A percentile compares a stretch with the other conserved stretches of the same genome.
Evolutionary conservation across 2,797 vertebrate genomes (phyloP).

Genomic region (Spizella passerina): DNA sequence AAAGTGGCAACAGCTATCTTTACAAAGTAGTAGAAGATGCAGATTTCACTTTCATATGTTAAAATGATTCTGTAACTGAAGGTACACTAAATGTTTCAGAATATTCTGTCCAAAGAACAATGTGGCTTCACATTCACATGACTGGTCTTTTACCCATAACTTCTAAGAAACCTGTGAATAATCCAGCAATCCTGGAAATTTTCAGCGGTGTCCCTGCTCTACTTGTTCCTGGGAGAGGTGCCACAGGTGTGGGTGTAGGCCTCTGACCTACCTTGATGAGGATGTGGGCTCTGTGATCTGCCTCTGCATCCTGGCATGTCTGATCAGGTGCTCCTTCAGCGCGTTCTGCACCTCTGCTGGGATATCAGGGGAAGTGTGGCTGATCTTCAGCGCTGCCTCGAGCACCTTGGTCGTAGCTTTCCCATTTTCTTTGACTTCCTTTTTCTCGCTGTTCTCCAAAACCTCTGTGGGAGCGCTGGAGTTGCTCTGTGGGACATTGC

Average conservation of each 20-base stretch:
- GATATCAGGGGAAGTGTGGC: conserved; percentile 98
- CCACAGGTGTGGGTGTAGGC: not conserved
- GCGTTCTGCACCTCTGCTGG: conserved; percentile 95
- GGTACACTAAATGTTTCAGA: not conserved
- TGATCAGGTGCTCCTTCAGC: conserved; percentile 88
- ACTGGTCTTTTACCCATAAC: not conserved
- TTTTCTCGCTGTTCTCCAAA: conserved; percentile 84
- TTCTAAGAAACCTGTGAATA: not conserved
- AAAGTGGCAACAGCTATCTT: not conserved
- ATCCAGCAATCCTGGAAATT: not conserved
- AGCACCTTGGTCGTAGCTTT: conserved; percentile 82
- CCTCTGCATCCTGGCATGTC: conserved; percentile 92
- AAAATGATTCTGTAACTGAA: not conserved
- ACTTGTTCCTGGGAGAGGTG: not conserved
- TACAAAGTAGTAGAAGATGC: not conserved
- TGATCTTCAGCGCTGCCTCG: conserved; percentile 97
- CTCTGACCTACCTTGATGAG: conserved; percentile 88
- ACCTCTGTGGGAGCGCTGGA: conserved; percentile 79
- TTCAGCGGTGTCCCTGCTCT: not conserved
- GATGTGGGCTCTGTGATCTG: conserved; percentile 96
- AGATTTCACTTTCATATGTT: not conserved
- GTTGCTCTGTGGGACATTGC: conserved; percentile 78
- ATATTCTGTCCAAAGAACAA: not conserved
- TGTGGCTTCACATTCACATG: not conserved
- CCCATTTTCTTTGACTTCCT: conserved; percentile 82